Percentiles rank a stretch among this genome's conserved stretches.
These are phyloP conservation scores for Campoplex capitator DNA, from an alignment of 2,888 invertebrate genomes.

Conservation along the genomic window DNA sequence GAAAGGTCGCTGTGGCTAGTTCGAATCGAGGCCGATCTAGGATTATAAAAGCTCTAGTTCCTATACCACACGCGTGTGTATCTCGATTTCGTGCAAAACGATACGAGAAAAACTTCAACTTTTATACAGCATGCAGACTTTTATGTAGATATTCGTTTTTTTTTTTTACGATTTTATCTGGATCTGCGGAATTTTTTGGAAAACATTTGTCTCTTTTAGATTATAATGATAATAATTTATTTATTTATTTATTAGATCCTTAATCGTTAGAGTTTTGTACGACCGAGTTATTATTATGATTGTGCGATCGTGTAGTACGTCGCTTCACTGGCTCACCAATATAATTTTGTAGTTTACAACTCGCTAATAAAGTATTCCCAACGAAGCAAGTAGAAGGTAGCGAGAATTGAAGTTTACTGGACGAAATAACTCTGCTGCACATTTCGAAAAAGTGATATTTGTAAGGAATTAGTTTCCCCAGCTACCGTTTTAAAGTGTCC, in stretches of 20 bases:
- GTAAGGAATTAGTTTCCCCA: background rate
- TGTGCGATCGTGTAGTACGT: background rate
- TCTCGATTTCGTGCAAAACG: slow-evolving; percentile 49
- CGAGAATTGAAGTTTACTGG: slow-evolving; percentile 1
- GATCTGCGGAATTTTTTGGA: background rate
- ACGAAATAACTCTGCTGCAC: background rate
- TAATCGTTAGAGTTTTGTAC: background rate
- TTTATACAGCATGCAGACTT: background rate
- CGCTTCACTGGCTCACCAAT: background rate
- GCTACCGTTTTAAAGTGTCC: background rate
- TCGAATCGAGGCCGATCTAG: slow-evolving; percentile 62
- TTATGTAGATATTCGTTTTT: background rate
- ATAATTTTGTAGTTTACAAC: background rate
- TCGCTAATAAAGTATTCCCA: background rate
- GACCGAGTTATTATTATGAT: background rate
- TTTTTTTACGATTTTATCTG: background rate
- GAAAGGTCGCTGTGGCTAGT: slow-evolving; percentile 61
- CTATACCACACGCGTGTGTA: slow-evolving; percentile 36
- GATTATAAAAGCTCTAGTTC: slow-evolving; percentile 64
- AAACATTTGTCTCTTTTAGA: background rate
- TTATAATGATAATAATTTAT: background rate
- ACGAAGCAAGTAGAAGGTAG: background rate
- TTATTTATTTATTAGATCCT: background rate
- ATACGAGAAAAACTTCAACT: slow-evolving; percentile 1
- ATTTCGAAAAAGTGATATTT: slow-evolving; percentile 8